phyloP scores from a whole-genome alignment of 2,797 vertebrate genomes.

The Lutjanus argentimaculatus region DNA sequence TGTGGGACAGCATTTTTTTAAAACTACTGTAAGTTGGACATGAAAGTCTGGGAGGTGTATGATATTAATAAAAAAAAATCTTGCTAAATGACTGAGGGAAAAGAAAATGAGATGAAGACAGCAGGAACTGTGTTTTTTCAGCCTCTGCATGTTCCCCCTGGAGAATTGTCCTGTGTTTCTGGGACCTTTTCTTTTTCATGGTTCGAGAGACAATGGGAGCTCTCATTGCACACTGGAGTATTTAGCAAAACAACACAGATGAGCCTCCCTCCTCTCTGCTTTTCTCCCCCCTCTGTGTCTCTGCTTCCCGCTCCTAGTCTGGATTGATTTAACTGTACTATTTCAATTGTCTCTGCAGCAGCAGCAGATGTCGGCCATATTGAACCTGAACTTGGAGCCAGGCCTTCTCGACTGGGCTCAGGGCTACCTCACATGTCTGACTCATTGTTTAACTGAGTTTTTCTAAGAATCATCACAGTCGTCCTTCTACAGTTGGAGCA shows the following conservation, averaged over 20 bases:
- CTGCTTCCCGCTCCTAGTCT: conserved; percentile 63
- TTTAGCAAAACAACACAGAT: conserved; percentile 71
- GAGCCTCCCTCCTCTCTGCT: conserved; percentile 28
- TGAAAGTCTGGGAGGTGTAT: background rate
- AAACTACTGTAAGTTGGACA: conserved; percentile 4
- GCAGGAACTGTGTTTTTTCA: conserved; percentile 6
- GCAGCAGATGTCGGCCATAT: conserved; percentile 80
- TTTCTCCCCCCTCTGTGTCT: conserved; percentile 28
- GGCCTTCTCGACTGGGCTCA: conserved; percentile 13
- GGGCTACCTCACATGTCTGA: conserved; percentile 45
- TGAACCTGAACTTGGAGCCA: conserved; percentile 61
- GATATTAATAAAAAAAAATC: background rate
- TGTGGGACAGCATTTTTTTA: background rate
- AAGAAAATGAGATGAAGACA: background rate
- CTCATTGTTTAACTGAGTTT: conserved; percentile 16
- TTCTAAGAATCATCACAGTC: background rate
- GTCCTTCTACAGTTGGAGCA: background rate
- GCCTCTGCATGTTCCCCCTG: background rate
- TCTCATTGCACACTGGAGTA: conserved; percentile 73
- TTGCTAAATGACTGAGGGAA: background rate
- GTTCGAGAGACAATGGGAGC: conserved; percentile 58
- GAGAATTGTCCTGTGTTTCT: conserved; percentile 14
- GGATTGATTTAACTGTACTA: conserved; percentile 76
- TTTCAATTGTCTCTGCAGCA: conserved; percentile 64
- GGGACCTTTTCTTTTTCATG: conserved; percentile 42